Conservation (phyloP, 1,140 invertebrate genomes). For the Cephus cinctus region DNA sequence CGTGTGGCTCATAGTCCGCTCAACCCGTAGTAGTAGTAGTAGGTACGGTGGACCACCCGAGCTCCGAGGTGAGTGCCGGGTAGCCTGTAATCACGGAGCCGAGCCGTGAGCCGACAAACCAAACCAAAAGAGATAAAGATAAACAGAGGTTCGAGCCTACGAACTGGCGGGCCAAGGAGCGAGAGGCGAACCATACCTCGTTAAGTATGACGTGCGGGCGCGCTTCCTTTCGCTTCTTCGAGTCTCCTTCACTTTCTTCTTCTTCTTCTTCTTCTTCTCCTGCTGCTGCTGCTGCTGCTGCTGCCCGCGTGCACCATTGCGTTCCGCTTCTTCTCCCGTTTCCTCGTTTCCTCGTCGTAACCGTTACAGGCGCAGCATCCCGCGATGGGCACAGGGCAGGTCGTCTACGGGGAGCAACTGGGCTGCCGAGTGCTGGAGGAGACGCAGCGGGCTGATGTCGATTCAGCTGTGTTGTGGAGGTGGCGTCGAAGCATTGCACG, state of each 20-base stretch:
- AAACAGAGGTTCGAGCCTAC: conserved; percentile 55
- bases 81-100: conserved; percentile 55
- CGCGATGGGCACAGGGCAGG: too few species aligned
- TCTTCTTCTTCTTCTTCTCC: conserved; percentile 13
- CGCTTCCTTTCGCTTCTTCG: conserved; percentile 37
- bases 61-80: conserved; percentile 55
- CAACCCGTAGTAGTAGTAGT: background rate
- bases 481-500: too few species aligned
- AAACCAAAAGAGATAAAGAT: conserved; percentile 58
- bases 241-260: conserved; percentile 17
- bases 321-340: conserved; percentile 1
- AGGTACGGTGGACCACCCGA: conserved; percentile 50
- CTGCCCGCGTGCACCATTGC: too few species aligned
- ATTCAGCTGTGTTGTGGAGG: too few species aligned
- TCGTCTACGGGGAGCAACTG: too few species aligned
- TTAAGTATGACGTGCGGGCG: conserved; percentile 55
- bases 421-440: too few species aligned
- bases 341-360: conserved; percentile 11
- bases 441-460: too few species aligned
- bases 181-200: conserved; percentile 32
- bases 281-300: too few species aligned
- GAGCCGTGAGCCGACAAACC: conserved; percentile 56
- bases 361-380: too few species aligned
- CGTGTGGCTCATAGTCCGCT: background rate
- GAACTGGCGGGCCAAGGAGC: conserved; percentile 41